phyloP scores from a whole-genome alignment of 1,140 invertebrate genomes.

The Rhagoletis pomonella region DNA sequence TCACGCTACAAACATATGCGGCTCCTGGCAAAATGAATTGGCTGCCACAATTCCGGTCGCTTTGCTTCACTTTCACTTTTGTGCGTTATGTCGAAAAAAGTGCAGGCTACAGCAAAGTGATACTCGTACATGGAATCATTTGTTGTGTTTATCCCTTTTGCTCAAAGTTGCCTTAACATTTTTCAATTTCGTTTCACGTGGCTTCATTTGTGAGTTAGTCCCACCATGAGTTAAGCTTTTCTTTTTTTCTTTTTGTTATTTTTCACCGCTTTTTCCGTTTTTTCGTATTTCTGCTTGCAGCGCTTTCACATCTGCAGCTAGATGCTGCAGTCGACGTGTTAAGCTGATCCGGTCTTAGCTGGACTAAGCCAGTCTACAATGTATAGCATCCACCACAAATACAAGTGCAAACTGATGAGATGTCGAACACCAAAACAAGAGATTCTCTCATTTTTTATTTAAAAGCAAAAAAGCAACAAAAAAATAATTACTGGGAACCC shows the following conservation, averaged over 20 bases:
- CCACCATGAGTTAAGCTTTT: background rate
- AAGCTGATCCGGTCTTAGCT: constrained; percentile 35
- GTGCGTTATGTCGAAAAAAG: background rate
- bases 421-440: background rate
- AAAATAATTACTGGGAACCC: background rate
- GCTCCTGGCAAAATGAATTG: background rate
- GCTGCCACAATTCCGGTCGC: background rate
- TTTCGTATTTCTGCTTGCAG: background rate
- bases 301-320: background rate
- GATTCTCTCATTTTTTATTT: background rate
- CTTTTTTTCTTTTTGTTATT: background rate
- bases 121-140: background rate
- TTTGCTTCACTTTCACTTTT: background rate
- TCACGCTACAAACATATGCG: too few relatives aligned
- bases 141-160: background rate
- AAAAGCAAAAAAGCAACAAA: too few relatives aligned
- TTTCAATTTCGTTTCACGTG: background rate
- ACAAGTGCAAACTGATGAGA: background rate
- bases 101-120: background rate
- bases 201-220: background rate
- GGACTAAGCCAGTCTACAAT: background rate
- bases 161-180: too few relatives aligned
- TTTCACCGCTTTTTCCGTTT: background rate
- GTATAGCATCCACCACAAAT: background rate
- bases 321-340: constrained; percentile 16